phyloP scores from a whole-genome alignment of 2,113 vertebrate species.

The Geococcyx californianus region DNA sequence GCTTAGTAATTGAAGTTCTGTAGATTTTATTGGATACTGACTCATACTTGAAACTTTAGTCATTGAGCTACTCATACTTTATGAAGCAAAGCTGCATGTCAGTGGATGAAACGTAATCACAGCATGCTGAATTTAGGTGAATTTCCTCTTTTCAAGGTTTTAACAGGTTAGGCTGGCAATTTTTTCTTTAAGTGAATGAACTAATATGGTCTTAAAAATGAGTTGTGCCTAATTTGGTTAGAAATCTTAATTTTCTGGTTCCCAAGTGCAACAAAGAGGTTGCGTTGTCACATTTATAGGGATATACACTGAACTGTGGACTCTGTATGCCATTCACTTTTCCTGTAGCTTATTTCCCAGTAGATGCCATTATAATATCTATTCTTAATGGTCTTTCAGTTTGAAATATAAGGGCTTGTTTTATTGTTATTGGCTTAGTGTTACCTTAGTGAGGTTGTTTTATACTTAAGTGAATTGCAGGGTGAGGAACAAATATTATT shows the following conservation, averaged over 20 bases:
- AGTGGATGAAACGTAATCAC: not conserved
- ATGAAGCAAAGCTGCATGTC: not conserved
- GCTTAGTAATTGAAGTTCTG: not conserved
- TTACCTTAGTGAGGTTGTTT: not conserved
- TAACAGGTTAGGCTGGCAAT: not conserved
- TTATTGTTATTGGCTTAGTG: not conserved
- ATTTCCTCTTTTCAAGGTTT: not conserved
- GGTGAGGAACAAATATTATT: not conserved
- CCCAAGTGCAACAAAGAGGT: not conserved
- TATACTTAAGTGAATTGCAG: not conserved
- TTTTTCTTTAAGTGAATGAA: not conserved
- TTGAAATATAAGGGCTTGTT: not conserved
- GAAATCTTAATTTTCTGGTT: not conserved
- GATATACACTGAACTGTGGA: not conserved
- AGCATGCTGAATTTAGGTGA: not conserved
- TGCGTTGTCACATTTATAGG: not conserved
- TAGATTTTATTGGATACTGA: not conserved
- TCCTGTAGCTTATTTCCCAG: constrained; percentile 3
- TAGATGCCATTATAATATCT: not conserved
- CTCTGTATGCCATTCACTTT: not conserved
- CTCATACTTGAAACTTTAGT: not conserved
- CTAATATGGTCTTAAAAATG: not conserved
- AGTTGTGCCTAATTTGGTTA: not conserved
- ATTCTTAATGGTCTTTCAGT: not conserved
- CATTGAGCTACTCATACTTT: not conserved